Evolutionary conservation across 2,113 vertebrate species (phyloP).

Genomic region (Aphyosemion australe): DNA sequence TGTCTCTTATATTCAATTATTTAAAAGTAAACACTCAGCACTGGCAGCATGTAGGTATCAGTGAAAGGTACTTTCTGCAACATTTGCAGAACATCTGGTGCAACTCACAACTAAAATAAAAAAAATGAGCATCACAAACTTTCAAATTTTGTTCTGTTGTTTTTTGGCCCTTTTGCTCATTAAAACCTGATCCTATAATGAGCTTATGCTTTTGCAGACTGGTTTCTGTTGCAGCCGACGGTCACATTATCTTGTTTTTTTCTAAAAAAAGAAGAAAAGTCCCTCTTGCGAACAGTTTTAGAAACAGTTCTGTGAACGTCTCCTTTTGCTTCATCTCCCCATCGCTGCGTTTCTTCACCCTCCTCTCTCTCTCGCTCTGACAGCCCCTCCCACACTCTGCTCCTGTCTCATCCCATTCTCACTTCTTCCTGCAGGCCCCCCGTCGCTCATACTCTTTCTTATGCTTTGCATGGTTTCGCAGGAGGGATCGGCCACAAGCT

Average conservation of each 20-base stretch:
- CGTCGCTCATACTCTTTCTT: conserved; percentile 30
- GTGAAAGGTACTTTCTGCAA: neutral
- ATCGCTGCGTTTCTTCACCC: neutral
- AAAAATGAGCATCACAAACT: neutral
- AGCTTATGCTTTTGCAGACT: conserved; percentile 51
- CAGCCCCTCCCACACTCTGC: neutral
- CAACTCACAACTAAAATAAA: conserved; percentile 3
- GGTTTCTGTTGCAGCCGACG: conserved; percentile 39
- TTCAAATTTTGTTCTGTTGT: conserved; percentile 15
- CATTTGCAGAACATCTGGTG: neutral
- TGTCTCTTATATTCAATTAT: too few relatives aligned
- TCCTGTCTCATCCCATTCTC: conserved; percentile 30
- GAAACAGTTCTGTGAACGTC: conserved; percentile 10
- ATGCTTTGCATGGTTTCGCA: conserved; percentile 30
- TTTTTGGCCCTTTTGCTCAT: conserved; percentile 30
- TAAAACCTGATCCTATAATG: conserved; percentile 56
- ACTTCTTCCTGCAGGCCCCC: neutral
- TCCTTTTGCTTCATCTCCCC: conserved; percentile 1
- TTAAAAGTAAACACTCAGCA: neutral
- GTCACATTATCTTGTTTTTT: conserved; percentile 10
- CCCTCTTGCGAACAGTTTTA: conserved; percentile 3
- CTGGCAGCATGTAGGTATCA: neutral
- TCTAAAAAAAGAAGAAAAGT: neutral
- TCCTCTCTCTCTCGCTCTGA: neutral
- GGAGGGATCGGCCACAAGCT: conserved; percentile 38